Evolutionary conservation across 2,888 invertebrate species (phyloP), one percentile per base, ranked within the genome.

Genomic region (Campoplex nolae): DNA sequence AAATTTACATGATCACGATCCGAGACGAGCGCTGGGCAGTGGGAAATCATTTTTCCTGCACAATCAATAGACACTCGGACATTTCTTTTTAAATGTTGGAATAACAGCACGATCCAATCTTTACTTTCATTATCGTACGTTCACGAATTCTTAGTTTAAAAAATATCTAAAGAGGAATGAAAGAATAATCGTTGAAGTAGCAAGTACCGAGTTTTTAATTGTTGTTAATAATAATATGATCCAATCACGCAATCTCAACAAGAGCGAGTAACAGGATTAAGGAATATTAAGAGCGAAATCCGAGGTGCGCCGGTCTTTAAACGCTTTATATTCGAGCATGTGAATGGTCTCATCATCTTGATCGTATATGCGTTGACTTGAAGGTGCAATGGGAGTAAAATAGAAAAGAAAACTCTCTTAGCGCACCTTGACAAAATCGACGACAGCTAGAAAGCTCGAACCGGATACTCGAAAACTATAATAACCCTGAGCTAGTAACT

Each of bases 401-500:
- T 16, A 51, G 3, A 56, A 23, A 11, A 56, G 23, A 8, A 9
- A 23, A 56, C 56, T 56, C 7, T 23, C 56, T 8, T 0, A 23
- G 56, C 3, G 7, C n/a, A n/a, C 18, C 7, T 51, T 18, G 51
- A 51, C 4, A 51, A 51, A 51, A 18, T 51, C 18, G n/a, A 18
- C 51, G 51, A 51, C 16, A n/a, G 51, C 18, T 51, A 65, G 9
- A 48, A 68, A 23, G 45, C 28, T 32, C 8, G 65, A 65, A 65
- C 58, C 58, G 45, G 76, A 76, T 48, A 62, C 75, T 65, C 58
- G 42, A 28, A n/a, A 51, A 58, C 23, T 70, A 81, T 70, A 81
- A 11, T 65, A 62, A 62, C 65, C 38, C 70, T 87, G 73, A 54
- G 78, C 89, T 80, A 83, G 92, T 92, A 92, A 92, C 90, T 91